These are phyloP conservation scores for Arothron firmamentum DNA, from an alignment of 2,113 vertebrate genomes.

Conservation along the genomic window DNA sequence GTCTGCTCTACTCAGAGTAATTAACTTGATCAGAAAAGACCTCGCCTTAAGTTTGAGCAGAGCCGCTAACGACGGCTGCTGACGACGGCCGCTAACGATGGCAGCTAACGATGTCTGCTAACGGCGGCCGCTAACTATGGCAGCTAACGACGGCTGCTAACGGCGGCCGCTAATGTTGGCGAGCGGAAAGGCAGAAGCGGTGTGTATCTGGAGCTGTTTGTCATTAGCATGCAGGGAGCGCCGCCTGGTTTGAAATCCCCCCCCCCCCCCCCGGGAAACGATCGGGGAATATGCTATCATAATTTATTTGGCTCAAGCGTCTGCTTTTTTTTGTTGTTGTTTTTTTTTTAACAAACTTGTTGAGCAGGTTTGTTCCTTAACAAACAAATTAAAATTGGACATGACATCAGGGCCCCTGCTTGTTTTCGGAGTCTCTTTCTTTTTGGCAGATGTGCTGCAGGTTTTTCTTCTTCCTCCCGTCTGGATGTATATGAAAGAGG, in stretches of 20 bases:
- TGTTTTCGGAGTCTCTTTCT: constrained; percentile 24
- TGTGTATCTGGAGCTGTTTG: constrained; percentile 55
- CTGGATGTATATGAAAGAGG: neutral
- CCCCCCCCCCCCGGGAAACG: constrained; percentile 45
- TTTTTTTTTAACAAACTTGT: constrained; percentile 29
- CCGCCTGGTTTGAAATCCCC: constrained; percentile 53
- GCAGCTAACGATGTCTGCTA: neutral
- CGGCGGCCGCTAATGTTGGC: too few relatives aligned
- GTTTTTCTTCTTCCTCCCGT: neutral
- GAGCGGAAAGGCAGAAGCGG: neutral
- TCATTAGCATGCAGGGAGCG: constrained; percentile 64
- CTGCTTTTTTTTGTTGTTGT: constrained; percentile 10
- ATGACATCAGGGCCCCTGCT: constrained; percentile 48
- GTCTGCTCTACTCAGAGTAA: constrained; percentile 67
- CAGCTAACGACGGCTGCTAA: neutral
- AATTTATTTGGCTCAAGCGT: constrained; percentile 62
- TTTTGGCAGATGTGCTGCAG: constrained; percentile 3
- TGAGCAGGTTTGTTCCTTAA: constrained; percentile 43
- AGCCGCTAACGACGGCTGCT: neutral
- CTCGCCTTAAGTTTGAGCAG: constrained; percentile 58
- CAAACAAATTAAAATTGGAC: constrained; percentile 60
- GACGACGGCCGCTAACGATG: too few relatives aligned
- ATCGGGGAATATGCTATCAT: constrained; percentile 55
- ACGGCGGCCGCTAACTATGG: too few relatives aligned
- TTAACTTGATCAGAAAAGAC: constrained; percentile 71